Evolutionary conservation across 2,888 invertebrate species (phyloP), one percentile per base, ranked within the genome.

Genomic region (Diarsia rubi): DNA sequence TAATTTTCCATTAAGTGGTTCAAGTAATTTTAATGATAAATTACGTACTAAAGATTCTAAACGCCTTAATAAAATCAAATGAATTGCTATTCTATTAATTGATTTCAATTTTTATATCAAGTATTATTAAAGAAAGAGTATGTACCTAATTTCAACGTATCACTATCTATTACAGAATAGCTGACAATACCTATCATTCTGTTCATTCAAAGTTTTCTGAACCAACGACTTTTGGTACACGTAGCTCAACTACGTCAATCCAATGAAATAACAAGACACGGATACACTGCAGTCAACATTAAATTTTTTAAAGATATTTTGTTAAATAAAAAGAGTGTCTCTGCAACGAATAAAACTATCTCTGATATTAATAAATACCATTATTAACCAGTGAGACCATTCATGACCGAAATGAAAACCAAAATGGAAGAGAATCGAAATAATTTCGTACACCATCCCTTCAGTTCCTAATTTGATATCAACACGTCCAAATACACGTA

Each of bases 191-290:
- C 52, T 57, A 83, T 83, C 68, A 69, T 57, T 69, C 60, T 49
- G 81, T 67, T 42, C 81, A 67, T 76, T 84, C 66, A 24, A 49
- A 75, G 59, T 81, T 84, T 82, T 67, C 69, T 64, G 81, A 84
- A 64, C 63, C 54, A n/a, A 19, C 47, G n/a, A 47, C 75, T 60
- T 16, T 21, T 3, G 31, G 37, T 37, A 60, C 49, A 42, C 45
- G 57, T 27, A 49, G 49, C 59, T 68, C 62, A 62, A 54, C 47
- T 45, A 27, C 31, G 31, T 24, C 42, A 47, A 44, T 62, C 45
- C 72, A 59, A n/a, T n/a, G n/a, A n/a, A n/a, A n/a, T n/a, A n/a
- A n/a, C n/a, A n/a, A n/a, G n/a, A n/a, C n/a, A n/a, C n/a, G n/a
- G n/a, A n/a, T n/a, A n/a, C n/a, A n/a, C n/a, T n/a, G n/a, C n/a